Evolutionary conservation across 2,113 vertebrate species (phyloP).

Genomic region (Microcebus jonahi): DNA sequence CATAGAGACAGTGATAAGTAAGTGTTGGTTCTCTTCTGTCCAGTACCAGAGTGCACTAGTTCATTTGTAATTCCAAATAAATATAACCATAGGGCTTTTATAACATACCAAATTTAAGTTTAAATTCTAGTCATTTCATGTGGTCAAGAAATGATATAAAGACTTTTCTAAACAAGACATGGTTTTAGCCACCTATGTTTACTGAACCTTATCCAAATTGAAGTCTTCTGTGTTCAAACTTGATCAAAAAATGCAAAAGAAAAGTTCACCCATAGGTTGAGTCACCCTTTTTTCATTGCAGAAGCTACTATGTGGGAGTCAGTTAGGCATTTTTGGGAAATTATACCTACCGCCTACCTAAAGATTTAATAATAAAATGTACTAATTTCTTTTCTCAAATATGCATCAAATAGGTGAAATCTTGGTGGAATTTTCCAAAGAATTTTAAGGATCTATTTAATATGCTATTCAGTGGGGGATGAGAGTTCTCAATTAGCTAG

Average conservation of each 20-base stretch:
- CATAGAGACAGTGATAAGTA: too few species aligned
- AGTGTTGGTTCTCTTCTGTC: accelerated
- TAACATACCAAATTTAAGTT: not conserved
- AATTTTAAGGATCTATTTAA: not conserved
- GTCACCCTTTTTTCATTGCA: not conserved
- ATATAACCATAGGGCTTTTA: not conserved
- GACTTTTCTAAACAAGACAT: not conserved
- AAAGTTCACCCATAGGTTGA: constrained; percentile 45
- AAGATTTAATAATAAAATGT: constrained; percentile 69
- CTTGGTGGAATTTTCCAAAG: constrained; percentile 40
- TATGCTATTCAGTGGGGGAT: not conserved
- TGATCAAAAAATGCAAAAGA: not conserved
- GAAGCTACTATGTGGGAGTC: constrained; percentile 56
- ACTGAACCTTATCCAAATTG: not conserved
- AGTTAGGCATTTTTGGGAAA: constrained; percentile 50
- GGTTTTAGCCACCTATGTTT: not conserved
- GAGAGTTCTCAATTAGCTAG: not conserved
- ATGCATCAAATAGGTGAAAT: constrained; percentile 36
- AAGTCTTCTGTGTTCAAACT: not conserved
- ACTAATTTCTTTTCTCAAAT: constrained; percentile 64
- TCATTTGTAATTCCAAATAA: not conserved
- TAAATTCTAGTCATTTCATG: not conserved
- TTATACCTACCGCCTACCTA: constrained; percentile 56
- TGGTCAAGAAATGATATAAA: not conserved
- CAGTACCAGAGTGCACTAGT: not conserved